Evolutionary conservation across 1,140 invertebrate genomes (phyloP).

Genomic region (Acyrthosiphon pisum): DNA sequence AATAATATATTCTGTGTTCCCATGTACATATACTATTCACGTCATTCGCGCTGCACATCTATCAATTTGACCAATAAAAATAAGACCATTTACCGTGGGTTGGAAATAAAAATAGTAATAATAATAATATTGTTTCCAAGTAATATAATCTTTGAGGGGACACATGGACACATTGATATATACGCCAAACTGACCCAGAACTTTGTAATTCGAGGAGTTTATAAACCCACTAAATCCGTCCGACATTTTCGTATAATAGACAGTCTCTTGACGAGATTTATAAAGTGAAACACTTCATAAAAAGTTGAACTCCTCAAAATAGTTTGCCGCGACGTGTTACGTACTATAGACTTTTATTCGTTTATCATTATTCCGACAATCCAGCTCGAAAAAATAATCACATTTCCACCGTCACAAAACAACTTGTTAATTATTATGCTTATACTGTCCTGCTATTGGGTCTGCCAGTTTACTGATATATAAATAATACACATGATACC

Average conservation of each 20-base stretch:
- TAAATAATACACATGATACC: not conserved
- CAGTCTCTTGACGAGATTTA: conserved; percentile 35
- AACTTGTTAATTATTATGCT: not conserved
- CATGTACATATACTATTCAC: not conserved
- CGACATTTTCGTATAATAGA: conserved; percentile 38
- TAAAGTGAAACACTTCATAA: conserved; percentile 11
- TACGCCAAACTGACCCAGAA: conserved; percentile 32
- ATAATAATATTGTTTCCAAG: conserved; percentile 36
- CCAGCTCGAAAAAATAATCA: not conserved
- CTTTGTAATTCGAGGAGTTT: conserved; percentile 33
- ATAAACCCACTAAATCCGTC: conserved; percentile 16
- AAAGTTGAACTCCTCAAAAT: not conserved
- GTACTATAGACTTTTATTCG: not conserved
- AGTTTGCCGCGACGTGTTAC: not conserved
- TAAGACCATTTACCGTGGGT: not conserved
- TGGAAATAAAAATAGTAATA: not conserved
- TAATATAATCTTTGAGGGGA: conserved; percentile 33
- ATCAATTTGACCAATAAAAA: not conserved
- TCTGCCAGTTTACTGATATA: not conserved
- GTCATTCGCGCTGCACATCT: not conserved
- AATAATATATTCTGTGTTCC: not conserved
- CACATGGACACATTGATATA: conserved; percentile 27
- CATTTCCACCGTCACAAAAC: not conserved
- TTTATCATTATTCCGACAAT: not conserved
- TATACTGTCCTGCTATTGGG: not conserved